Evolutionary conservation across 2,888 invertebrate species (phyloP), one percentile per base, ranked within the genome.

Genomic region (Epinotia brunnichana): DNA sequence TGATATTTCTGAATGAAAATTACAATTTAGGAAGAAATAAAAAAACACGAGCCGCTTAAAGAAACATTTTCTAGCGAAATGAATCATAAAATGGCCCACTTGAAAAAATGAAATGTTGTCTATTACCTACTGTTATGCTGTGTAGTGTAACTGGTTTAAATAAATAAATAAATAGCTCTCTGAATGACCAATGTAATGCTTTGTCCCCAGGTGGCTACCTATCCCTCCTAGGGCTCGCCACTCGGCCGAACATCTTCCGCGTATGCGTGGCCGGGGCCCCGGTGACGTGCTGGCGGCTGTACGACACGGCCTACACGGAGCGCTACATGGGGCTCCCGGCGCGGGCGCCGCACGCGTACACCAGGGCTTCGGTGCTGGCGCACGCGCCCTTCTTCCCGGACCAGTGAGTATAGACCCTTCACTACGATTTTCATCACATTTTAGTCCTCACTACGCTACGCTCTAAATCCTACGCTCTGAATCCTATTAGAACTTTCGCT

Each of bases 251-350:
- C 82, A 94, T 98, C 75, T 99, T 99, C 92, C 98, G 98, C 94
- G 96, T 98, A 81, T 97, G 98, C 75, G 97, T 99, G 77, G 99
- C 99, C 63, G 99, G 99, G 68, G 99, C 99, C 13, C 99, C 99
- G 0, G 99, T 99, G 3, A 98, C 99, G 11, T 97, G 97, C 84
- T 99, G 99, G 99, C 95, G 96, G 76, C 95, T 98, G 70, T 99
- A 99, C 92, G 99, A 99, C 90, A 99, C 99, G 0, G 99, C 99
- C 15, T 99, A 99, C 93, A 98, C 98, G 1, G 99, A 99, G 92
- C 95, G 99, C 53, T 99, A 99, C 91, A 98, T 99, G 98, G 92
- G 90, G 2, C 79, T 85, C 29, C 93, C 92, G 2, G 82, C 85
- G 19, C 78, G 84, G 9, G 85, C 88, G 9, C 91, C 94, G 71